Conservation (phyloP, 2,797 vertebrate genomes). For the Sebastiscus tertius region DNA sequence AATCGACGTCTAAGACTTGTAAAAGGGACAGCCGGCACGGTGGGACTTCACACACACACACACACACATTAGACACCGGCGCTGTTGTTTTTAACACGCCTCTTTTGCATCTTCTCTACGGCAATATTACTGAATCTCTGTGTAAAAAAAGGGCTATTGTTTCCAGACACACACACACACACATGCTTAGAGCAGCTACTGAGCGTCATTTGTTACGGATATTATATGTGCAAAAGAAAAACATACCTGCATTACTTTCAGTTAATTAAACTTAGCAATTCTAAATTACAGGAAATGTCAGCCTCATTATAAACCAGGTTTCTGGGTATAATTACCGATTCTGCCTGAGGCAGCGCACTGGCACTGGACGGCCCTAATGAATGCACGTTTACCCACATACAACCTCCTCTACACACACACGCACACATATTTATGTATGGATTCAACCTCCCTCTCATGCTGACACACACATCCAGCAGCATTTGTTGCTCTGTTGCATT, state of each 20-base stretch:
- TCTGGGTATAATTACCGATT: constrained; percentile 1
- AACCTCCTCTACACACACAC: background rate
- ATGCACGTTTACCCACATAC: background rate
- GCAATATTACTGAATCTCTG: too few species aligned
- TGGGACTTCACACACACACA: too few species aligned
- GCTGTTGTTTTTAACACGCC: too few species aligned
- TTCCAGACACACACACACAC: background rate
- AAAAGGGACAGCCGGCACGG: background rate
- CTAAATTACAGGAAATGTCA: background rate
- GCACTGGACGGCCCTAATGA: background rate
- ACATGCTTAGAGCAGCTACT: background rate
- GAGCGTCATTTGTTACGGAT: background rate
- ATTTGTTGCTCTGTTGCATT: background rate
- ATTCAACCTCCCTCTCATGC: background rate
- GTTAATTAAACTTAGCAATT: background rate
- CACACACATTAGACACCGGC: too few species aligned
- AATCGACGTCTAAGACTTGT: background rate
- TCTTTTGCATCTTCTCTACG: too few species aligned
- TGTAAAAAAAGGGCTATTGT: background rate
- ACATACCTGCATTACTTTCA: background rate
- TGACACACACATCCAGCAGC: background rate
- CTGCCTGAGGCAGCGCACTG: background rate
- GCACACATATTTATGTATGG: background rate
- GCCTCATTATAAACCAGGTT: background rate
- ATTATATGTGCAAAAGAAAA: background rate